Conservation (phyloP, 2,113 vertebrate genomes). For the Phocoena sinus region DNA sequence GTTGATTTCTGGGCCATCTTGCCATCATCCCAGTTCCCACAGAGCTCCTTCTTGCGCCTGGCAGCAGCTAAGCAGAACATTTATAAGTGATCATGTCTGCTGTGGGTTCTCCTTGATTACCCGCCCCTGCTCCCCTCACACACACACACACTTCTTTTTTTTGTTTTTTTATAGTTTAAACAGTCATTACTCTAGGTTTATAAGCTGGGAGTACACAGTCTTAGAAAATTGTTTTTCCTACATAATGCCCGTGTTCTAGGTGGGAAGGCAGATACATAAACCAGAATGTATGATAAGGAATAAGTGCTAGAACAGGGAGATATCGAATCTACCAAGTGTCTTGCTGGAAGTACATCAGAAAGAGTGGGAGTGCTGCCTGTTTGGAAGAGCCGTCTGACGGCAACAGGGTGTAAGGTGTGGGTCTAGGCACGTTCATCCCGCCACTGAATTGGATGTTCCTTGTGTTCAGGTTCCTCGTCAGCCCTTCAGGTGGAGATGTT, state of each 20-base stretch:
- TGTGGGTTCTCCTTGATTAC: background rate
- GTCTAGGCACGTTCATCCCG: background rate
- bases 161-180: background rate
- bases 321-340: background rate
- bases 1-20: background rate
- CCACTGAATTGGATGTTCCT: background rate
- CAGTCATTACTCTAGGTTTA: background rate
- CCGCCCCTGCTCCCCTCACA: accelerated
- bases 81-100: background rate
- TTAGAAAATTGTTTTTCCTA: background rate
- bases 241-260: background rate
- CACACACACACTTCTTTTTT: background rate
- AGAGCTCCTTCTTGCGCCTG: background rate
- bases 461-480: background rate
- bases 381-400: background rate
- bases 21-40: background rate
- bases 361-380: background rate
- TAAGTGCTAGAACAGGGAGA: background rate
- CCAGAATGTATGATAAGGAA: background rate
- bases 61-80: background rate
- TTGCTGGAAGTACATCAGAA: background rate
- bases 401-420: background rate
- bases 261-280: background rate
- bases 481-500: background rate
- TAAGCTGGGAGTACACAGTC: background rate